Base-by-base conservation (phyloP, 2,888 invertebrate genomes). In the Pachymerium ferrugineum region DNA sequence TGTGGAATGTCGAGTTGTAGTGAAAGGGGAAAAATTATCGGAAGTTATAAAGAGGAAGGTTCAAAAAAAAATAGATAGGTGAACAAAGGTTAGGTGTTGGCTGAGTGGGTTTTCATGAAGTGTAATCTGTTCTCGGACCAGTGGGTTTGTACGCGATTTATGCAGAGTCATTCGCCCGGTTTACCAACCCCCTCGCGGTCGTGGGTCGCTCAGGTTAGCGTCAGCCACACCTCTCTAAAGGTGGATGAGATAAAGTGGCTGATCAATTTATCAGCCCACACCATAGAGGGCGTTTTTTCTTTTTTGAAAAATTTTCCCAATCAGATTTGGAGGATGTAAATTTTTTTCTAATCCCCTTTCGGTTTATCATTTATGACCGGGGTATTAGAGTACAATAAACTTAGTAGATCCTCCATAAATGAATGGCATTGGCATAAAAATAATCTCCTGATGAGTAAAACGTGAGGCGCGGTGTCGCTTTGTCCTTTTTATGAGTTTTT, bases 341-440 rank as follows among this genome's bases (percentile, higher is more conserved):
- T n/a, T 16, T 47, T 6, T 47, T 47, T 47, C 28, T 54, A 25
- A 25, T 54, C 25, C 54, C 12, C n/a, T 10, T 28, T 22, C 25
- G 54, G 22, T 54, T 54, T 54, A 54, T 54, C 54, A 54, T 54
- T 54, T 54, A 54, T 25, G 54, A 54, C 54, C 54, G 25, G 22
- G n/a, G 54, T 25, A 6, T 54, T 54, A 54, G 54, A 12, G 25
- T 54, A 54, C 54, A 54, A 54, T 54, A 54, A 54, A 54, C 54
- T 28, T 8, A 28, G 8, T 10, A 54, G 54, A 25, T 54, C 54
- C 3, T 54, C 54, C 54, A 54, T 54, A 54, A 54, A 54, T 54
- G 54, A 54, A 54, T 54, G 1, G 8, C 12, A 54, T 54, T 25
- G 54, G 25, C 54, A 25, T 54, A 25, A 54, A 54, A 22, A 25